Evolutionary conservation across 1,140 invertebrate species (phyloP), one percentile per base, ranked within the genome.

Genomic region (Rhizoglyphus robini): DNA sequence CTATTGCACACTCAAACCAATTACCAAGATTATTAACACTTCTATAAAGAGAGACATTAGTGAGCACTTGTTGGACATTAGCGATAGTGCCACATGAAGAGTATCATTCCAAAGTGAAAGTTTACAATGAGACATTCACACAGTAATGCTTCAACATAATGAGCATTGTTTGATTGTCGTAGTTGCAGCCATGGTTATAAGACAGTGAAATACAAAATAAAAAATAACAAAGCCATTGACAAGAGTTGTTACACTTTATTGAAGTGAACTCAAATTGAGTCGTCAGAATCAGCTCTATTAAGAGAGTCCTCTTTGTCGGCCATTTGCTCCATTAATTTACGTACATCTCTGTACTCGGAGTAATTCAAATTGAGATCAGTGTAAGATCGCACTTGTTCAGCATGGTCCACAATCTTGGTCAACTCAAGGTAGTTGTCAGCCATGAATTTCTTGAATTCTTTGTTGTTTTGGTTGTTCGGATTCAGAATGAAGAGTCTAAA

Each of bases 401-500:
- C 58, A 15, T 27, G 15, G 27, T 29, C 58, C 13, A 60, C 36
- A 32, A 60, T 29, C n/a, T 18, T 32, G 3, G 30, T 32, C 29
- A 60, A 34, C n/a, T 15, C n/a, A 34, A 29, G 15, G 23, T 38
- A 34, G 15, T 60, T 29, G 11, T 60, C 58, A 2, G 29, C 36
- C 4, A 30, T 27, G 2, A 60, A 3, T n/a, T 20, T 3, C 29
- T 46, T 34, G 8, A 60, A 29, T 20, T 15, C 2, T n/a, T 3
- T 27, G 36, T 46, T 60, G 23, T 60, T 27, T 27, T 32, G 8
- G 2, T 3, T 32, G 29, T 34, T 46, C 11, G 32, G 32, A 46
- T 60, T 60, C 29, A 60, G 3, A 3, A 60, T 18, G 15, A 60
- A 60, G 11, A 60, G 27, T 34, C 58, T 29, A 60, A 60, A 29